phyloP scores from a whole-genome alignment of 2,797 vertebrate species.

The Rhadinocentrus ornatus region DNA sequence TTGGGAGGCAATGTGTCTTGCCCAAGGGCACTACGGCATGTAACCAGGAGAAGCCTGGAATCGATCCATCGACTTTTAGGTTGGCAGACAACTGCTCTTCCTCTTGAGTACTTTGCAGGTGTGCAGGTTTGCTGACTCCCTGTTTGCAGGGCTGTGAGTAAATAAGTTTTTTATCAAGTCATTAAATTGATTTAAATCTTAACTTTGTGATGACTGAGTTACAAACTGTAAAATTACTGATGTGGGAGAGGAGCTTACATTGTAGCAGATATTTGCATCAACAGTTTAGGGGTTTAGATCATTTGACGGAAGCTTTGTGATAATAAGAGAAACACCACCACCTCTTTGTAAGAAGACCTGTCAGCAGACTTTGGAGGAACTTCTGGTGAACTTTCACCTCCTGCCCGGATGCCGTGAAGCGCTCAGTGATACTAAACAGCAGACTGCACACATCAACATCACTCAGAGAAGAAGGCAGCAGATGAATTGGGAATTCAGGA shows the following conservation, averaged over 20 bases:
- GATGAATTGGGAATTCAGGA: conserved; percentile 18
- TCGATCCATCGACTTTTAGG: too few species aligned
- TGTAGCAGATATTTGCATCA: conserved; percentile 22
- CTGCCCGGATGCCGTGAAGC: conserved; percentile 12
- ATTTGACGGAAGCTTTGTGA: conserved; percentile 26
- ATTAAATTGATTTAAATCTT: conserved; percentile 6
- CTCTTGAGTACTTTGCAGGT: background rate
- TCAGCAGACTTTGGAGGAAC: conserved; percentile 21
- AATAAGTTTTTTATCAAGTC: conserved; percentile 10
- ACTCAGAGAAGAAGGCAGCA: conserved; percentile 6
- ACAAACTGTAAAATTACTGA: background rate
- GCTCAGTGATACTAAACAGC: conserved; percentile 36
- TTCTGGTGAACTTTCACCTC: conserved; percentile 35
- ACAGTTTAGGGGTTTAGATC: conserved; percentile 33
- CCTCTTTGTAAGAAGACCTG: conserved; percentile 21
- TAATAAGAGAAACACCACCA: conserved; percentile 18
- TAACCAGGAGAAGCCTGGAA: too few species aligned
- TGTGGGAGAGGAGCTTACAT: conserved; percentile 6
- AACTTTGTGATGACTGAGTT: conserved; percentile 14
- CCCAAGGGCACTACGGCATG: too few species aligned
- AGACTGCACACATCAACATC: conserved; percentile 33
- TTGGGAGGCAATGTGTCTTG: too few species aligned
- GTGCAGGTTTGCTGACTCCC: background rate
- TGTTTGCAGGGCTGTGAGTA: conserved; percentile 5
- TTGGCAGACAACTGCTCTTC: too few species aligned